Conservation (phyloP, 2,888 invertebrate species). For the Biston betularia region DNA sequence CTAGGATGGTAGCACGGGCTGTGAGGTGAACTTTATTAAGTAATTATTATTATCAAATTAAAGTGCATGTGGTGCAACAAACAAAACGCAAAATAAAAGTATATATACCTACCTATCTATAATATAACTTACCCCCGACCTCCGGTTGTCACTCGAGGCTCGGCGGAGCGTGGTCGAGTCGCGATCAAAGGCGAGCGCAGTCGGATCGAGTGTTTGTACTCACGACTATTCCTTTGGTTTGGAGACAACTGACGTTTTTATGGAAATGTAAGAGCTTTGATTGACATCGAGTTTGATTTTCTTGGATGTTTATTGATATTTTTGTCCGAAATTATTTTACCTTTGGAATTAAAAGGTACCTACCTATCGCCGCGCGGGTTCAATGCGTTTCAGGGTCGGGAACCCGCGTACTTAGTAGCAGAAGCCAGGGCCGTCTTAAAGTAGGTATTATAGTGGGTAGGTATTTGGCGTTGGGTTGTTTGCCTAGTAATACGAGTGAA, state of each 20-base stretch:
- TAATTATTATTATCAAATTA: slow-evolving; percentile 3
- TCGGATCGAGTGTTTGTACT: slow-evolving; percentile 20
- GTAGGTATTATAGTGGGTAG: too few relatives aligned
- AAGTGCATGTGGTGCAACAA: slow-evolving; percentile 7
- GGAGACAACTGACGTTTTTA: slow-evolving; percentile 20
- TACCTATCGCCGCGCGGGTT: too few relatives aligned
- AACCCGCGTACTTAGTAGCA: too few relatives aligned
- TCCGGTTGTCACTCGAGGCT: slow-evolving; percentile 18
- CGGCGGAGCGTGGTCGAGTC: slow-evolving; percentile 18
- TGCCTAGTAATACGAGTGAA: too few relatives aligned
- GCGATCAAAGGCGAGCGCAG: slow-evolving; percentile 20
- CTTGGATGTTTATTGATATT: not conserved
- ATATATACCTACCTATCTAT: too few relatives aligned
- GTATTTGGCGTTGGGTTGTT: too few relatives aligned
- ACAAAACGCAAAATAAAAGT: slow-evolving; percentile 1
- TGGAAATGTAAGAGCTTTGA: slow-evolving; percentile 7
- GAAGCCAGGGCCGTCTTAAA: too few relatives aligned
- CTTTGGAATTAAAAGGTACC: too few relatives aligned
- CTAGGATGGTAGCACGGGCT: too few relatives aligned
- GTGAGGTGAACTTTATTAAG: too few relatives aligned
- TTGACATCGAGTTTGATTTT: slow-evolving; percentile 13
- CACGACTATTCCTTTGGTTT: slow-evolving; percentile 4
- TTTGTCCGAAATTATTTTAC: not conserved
- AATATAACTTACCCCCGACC: not conserved
- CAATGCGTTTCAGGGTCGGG: too few relatives aligned